Base-by-base conservation (phyloP, 2,113 vertebrate genomes). In the Speoplatyrhinus poulsoni region DNA sequence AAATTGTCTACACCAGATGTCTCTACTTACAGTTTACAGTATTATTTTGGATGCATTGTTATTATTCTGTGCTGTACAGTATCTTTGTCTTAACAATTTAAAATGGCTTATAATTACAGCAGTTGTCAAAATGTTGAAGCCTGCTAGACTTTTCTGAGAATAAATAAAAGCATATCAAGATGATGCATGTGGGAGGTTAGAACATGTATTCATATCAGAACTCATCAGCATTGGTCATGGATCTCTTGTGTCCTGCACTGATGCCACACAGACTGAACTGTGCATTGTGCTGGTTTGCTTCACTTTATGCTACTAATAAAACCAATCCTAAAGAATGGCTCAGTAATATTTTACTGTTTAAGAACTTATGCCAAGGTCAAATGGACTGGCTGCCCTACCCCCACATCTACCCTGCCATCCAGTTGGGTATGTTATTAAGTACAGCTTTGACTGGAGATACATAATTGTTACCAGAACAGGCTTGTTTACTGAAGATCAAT, bases 391-490 rank as follows among this genome's bases (percentile, higher is more conserved):
- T 17, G 17, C 16, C 49, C 60, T 60, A 52, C n/a, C 56, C n/a
- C 56, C 71, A 76, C 70, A 49, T 26, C 1, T 53, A 73, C 15
- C 0, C 67, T 81, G 61, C 49, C 46, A 67, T 87, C 57, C 70
- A 79, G 84, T 84, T 47, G 73, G 58, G 82, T 74, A 87, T 83
- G 75, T 77, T 76, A 75, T 85, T 85, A 90, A 85, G 33, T 66
- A 58, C 63, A 73, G 60, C 69, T 76, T 74, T 73, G 64, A 83
- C 71, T 77, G 64, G 62, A 77, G 60, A 54, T 62, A 68, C 72
- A 13, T 88, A 87, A 91, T 87, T 85, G 69, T 53, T 83, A 83
- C 62, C 83, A 90, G 82, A 90, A 70, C 71, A 75, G 64, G 64
- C 60, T 72, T 87, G 77, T 90, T 92, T 87, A 89, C 83, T 67